Percentiles rank a stretch among this genome's conserved stretches.
phyloP scores from a whole-genome alignment of 2,113 vertebrate species.

The Pithys albifrons region DNA sequence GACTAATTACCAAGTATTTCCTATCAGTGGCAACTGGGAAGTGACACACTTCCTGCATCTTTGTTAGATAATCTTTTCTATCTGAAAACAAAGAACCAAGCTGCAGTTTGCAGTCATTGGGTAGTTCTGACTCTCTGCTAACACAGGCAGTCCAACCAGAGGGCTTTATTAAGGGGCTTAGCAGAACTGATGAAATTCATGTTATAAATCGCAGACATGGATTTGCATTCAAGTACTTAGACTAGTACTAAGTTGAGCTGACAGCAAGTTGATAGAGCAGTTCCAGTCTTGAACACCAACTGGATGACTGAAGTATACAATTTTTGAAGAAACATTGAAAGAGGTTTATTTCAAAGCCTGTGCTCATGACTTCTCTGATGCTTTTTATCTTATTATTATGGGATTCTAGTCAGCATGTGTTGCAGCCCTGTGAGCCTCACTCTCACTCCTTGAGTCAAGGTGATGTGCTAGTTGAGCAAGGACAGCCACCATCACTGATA shows the following conservation, averaged over 20 bases:
- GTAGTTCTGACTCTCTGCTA: not conserved
- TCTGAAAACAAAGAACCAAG: not conserved
- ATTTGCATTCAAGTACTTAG: not conserved
- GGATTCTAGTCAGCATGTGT: not conserved
- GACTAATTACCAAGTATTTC: conserved; percentile 15
- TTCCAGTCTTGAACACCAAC: not conserved
- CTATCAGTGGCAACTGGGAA: not conserved
- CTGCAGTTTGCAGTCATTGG: not conserved
- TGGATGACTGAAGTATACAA: not conserved
- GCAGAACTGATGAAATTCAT: not conserved
- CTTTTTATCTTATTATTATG: not conserved
- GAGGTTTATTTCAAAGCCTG: not conserved
- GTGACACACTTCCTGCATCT: conserved; percentile 42
- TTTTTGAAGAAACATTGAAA: not conserved
- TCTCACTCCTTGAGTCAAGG: not conserved
- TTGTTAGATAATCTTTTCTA: not conserved
- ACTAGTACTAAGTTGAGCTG: not conserved
- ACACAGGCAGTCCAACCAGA: not conserved
- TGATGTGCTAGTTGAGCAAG: not conserved
- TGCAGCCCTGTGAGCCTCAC: not conserved
- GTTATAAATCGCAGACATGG: not conserved
- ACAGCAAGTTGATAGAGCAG: not conserved
- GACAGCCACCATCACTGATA: not conserved
- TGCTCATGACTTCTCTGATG: not conserved
- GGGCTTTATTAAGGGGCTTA: not conserved